phyloP scores from a whole-genome alignment of 2,888 invertebrate species.

The Cartodere bifasciata region DNA sequence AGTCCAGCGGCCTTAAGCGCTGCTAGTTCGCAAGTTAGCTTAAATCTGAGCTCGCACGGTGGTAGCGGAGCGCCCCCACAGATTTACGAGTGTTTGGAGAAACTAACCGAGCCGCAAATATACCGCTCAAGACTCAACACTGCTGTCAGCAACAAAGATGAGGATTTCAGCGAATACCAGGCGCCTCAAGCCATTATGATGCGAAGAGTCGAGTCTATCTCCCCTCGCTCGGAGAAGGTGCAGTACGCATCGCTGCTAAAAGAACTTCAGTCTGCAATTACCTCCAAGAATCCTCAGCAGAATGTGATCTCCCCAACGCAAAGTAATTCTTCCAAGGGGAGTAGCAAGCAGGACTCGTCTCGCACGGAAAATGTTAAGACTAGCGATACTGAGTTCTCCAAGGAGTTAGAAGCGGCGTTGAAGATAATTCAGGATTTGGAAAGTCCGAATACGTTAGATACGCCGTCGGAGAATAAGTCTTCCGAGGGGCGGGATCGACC shows the following conservation, averaged over 20 bases:
- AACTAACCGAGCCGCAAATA: slow-evolving; percentile 35
- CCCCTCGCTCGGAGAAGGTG: slow-evolving; percentile 33
- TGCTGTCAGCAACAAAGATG: slow-evolving; percentile 27
- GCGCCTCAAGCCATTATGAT: slow-evolving; percentile 26
- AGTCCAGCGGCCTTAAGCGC: slow-evolving; percentile 37
- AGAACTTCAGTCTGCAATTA: slow-evolving; percentile 36
- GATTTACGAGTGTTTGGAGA: slow-evolving; percentile 37
- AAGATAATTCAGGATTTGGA: slow-evolving; percentile 39
- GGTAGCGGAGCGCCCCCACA: slow-evolving; percentile 22
- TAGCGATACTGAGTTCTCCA: slow-evolving; percentile 37
- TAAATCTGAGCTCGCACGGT: slow-evolving; percentile 21
- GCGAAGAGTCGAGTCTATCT: slow-evolving; percentile 25
- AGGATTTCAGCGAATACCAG: slow-evolving; percentile 16
- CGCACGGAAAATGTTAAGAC: slow-evolving; percentile 29
- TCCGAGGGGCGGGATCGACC: slow-evolving; percentile 22
- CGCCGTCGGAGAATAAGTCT: slow-evolving; percentile 32
- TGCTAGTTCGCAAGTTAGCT: slow-evolving; percentile 35
- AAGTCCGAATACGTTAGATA: slow-evolving; percentile 37
- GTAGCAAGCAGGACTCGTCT: slow-evolving; percentile 27
- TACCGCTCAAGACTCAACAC: slow-evolving; percentile 34
- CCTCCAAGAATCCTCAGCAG: slow-evolving; percentile 30
- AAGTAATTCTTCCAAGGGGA: slow-evolving; percentile 25
- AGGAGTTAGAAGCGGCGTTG: slow-evolving; percentile 38
- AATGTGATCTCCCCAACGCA: slow-evolving; percentile 28
- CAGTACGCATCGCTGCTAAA: slow-evolving; percentile 39